Conservation (phyloP, 1,140 invertebrate genomes). For the Chelonus insularis region DNA sequence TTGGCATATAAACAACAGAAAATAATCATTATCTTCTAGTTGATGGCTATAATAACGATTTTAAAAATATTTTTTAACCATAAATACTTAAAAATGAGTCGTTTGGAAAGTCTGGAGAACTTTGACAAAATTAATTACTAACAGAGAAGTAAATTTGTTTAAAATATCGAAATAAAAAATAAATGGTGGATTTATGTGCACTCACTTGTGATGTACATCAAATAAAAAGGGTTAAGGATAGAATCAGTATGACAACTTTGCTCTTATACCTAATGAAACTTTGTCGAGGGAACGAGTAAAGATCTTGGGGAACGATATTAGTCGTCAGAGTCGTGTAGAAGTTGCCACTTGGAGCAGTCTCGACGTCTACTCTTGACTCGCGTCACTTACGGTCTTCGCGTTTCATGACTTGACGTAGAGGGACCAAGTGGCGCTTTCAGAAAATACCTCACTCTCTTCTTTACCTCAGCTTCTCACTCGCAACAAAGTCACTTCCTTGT, state of each 20-base stretch:
- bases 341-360: constrained; percentile 19
- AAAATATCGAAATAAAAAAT: too few relatives aligned
- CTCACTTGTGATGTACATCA: not conserved
- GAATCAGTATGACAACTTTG: constrained; percentile 16
- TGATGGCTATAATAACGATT: too few relatives aligned
- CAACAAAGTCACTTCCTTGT: not conserved
- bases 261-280: constrained; percentile 19
- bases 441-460: constrained; percentile 5
- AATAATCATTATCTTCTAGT: too few relatives aligned
- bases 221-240: not conserved
- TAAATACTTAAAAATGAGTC: too few relatives aligned
- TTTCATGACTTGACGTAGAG: constrained; percentile 14
- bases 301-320: constrained; percentile 17
- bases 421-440: constrained; percentile 19
- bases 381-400: constrained; percentile 17
- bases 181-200: too few relatives aligned
- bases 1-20: too few relatives aligned
- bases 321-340: constrained; percentile 14
- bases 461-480: not conserved
- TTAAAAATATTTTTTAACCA: too few relatives aligned
- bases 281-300: constrained; percentile 3
- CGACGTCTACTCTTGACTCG: constrained; percentile 16
- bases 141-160: too few relatives aligned
- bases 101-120: too few relatives aligned
- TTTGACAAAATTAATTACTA: too few relatives aligned